Percentiles rank a stretch among this genome's conserved stretches.
Conservation (phyloP, 2,113 vertebrate species). For the Oriolus oriolus region DNA sequence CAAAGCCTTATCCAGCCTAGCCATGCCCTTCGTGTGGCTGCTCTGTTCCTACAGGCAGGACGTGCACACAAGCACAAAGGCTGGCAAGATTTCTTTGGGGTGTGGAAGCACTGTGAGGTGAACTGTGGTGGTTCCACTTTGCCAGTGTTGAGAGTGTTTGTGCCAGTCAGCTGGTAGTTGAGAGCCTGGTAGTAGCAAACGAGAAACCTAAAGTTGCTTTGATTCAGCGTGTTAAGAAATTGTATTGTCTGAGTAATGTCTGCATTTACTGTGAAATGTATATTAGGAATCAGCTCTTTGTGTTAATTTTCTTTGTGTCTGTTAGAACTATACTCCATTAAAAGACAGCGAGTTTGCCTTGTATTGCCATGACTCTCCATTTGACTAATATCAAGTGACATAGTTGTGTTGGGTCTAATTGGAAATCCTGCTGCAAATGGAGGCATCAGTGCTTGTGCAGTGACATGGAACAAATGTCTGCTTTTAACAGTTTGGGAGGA, state of each 20-base stretch:
- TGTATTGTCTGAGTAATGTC: background rate
- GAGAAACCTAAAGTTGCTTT: background rate
- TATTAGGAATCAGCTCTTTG: background rate
- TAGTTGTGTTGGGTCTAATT: background rate
- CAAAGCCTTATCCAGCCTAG: background rate
- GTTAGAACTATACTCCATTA: background rate
- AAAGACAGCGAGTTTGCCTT: background rate
- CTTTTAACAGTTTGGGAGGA: background rate
- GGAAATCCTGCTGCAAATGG: background rate
- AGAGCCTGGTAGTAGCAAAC: background rate
- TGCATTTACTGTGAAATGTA: background rate
- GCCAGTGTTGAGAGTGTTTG: background rate
- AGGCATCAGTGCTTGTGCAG: background rate
- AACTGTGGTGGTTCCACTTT: background rate
- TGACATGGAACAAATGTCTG: background rate
- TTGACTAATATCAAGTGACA: background rate
- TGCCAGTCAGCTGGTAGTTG: background rate
- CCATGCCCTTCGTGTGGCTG: background rate
- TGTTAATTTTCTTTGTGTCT: background rate
- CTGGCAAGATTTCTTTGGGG: background rate
- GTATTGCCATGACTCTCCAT: background rate
- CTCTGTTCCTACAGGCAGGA: background rate
- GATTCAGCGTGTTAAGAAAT: background rate
- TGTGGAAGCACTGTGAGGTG: background rate
- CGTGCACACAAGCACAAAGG: accelerated